Evolutionary conservation across 2,113 vertebrate species (phyloP), one percentile per base, ranked within the genome.

Genomic region (Callorhinus ursinus): DNA sequence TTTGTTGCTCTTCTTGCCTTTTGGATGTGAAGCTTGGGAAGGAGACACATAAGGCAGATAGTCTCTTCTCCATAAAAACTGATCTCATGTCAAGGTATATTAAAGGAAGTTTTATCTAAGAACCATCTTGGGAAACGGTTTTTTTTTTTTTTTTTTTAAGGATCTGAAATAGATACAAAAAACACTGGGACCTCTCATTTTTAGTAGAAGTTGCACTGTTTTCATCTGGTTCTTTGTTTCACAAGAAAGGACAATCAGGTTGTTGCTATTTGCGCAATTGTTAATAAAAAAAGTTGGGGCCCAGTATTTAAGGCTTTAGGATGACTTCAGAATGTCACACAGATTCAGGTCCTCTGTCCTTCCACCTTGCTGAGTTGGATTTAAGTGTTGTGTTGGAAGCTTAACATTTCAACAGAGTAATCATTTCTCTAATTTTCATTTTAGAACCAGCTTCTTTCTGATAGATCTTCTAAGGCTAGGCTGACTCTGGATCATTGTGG

Each of bases 161-260:
- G 42, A 80, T 74, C 77, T 46, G 85, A 67, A 93, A 84, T 42
- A 79, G 49, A 26, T 81, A 19, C 3, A 90, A 85, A 71, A 93
- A 80, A 67, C 18, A n/a, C 59, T 42, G 5, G 22, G 63, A 42
- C 28, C 42, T 65, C 26, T 95, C 31, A 57, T 39, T 79, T 88
- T 89, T 80, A 65, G 8, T 26, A 55, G 51, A 83, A 51, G 36
- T 81, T 71, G 18, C 16, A 51, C 53, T 83, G 42, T 87, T 83
- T 95, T 91, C 42, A 63, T 67, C 82, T 96, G 77, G 18, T 82
- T 87, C 19, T 90, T 95, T 91, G 28, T 85, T 93, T 93, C 65
- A 88, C 21, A 89, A 65, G 36, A 26, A 72, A 71, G 59, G 33
- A 42, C 42, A 76, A 51, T 93, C 36, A 59, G 33, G 9, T 63